These are phyloP conservation scores for Myoxocephalus aenaeus DNA, from an alignment of 2,797 vertebrate genomes.

Conservation along the genomic window DNA sequence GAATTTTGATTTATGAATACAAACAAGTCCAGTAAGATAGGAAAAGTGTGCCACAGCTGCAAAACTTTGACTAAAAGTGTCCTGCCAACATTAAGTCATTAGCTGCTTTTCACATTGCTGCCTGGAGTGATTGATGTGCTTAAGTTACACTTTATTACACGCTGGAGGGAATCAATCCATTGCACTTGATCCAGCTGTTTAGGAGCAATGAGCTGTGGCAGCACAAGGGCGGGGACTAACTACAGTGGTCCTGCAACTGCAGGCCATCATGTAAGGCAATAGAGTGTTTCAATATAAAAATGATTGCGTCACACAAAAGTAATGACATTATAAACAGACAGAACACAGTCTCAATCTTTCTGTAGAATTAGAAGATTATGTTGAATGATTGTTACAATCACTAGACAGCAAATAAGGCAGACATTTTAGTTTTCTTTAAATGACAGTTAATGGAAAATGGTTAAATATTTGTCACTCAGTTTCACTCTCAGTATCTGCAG, in stretches of 20 bases:
- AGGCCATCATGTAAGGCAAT: not conserved
- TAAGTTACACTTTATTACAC: slow-evolving; percentile 17
- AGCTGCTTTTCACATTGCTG: slow-evolving; percentile 7
- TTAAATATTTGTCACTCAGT: not conserved
- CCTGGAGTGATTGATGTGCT: slow-evolving; percentile 22
- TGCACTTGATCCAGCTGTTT: not conserved
- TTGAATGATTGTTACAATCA: not conserved
- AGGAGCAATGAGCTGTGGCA: too few species aligned
- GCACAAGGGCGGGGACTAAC: not conserved
- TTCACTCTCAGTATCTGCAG: not conserved
- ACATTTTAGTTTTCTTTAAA: not conserved
- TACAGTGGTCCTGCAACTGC: not conserved
- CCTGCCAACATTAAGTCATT: slow-evolving; percentile 20
- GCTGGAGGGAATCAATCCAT: not conserved
- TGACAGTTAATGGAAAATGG: not conserved
- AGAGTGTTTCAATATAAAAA: not conserved
- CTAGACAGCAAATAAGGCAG: not conserved
- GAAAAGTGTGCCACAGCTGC: not conserved
- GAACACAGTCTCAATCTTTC: not conserved
- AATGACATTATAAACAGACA: not conserved
- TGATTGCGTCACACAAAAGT: not conserved
- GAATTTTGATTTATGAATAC: not conserved
- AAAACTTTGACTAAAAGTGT: not conserved
- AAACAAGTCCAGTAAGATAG: not conserved
- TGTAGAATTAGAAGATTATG: not conserved